phyloP scores from a whole-genome alignment of 2,888 invertebrate genomes.

The Folsomia candida region DNA sequence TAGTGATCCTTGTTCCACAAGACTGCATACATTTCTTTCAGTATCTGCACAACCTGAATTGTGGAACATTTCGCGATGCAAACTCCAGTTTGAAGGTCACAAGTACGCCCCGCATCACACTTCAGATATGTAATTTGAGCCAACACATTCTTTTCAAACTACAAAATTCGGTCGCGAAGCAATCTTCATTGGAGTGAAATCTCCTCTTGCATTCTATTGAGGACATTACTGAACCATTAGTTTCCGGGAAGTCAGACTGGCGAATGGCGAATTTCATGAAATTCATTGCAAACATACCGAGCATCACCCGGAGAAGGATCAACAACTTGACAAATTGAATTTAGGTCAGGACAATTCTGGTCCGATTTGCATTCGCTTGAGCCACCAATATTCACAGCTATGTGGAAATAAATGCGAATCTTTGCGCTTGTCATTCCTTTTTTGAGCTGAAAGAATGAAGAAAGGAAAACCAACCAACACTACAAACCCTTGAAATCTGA shows the following conservation, averaged over 20 bases:
- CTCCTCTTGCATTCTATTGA: background rate
- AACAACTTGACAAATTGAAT: constrained; percentile 6
- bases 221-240: too few relatives aligned
- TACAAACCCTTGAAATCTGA: too few relatives aligned
- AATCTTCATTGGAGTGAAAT: background rate
- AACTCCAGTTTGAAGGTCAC: constrained; percentile 5
- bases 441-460: too few relatives aligned
- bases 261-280: background rate
- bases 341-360: background rate
- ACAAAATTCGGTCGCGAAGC: background rate
- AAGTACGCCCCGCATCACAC: background rate
- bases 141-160: background rate
- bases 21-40: background rate
- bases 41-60: background rate
- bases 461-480: too few relatives aligned
- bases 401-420: too few relatives aligned
- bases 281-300: constrained; percentile 1
- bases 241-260: too few relatives aligned
- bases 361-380: background rate
- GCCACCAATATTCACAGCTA: background rate
- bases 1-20: background rate
- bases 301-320: background rate
- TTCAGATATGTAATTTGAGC: background rate
- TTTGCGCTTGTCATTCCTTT: background rate
- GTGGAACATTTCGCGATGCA: background rate